Conservation (phyloP, 2,888 invertebrate species). For the Acanthosepion pharaonis region DNA sequence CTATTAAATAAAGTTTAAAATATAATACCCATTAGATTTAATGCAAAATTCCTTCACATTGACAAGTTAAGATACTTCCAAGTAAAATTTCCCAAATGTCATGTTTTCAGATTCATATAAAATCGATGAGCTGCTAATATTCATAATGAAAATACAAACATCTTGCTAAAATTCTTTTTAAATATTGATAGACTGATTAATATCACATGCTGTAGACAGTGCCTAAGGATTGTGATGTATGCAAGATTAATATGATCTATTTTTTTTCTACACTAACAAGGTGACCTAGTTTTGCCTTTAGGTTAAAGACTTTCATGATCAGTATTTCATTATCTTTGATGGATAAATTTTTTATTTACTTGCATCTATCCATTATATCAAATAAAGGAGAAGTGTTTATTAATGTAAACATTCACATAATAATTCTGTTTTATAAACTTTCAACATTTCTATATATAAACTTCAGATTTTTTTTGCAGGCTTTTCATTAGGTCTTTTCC, state of each 20-base stretch:
- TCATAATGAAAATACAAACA: not conserved
- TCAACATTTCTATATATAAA: no score
- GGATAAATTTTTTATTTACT: no score
- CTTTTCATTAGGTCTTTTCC: no score
- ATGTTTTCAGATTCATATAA: not conserved
- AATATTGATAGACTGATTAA: slow-evolving; percentile 22
- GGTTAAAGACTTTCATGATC: not conserved
- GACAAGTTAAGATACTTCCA: not conserved
- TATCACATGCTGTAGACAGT: slow-evolving; percentile 8
- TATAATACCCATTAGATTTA: no score
- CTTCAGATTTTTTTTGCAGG: no score
- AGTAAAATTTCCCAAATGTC: not conserved
- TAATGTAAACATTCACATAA: no score
- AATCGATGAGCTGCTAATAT: not conserved
- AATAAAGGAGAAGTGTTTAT: no score
- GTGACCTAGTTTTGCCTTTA: not conserved
- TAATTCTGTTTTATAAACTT: no score
- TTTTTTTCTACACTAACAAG: not conserved
- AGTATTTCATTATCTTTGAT: not conserved
- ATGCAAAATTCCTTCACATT: no score
- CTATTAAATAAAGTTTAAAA: not conserved
- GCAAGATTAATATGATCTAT: not conserved
- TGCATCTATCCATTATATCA: no score
- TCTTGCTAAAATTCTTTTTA: not conserved
- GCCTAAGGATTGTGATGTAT: not conserved